phyloP scores from a whole-genome alignment of 2,888 invertebrate species.

The Cephus sareptanus region DNA sequence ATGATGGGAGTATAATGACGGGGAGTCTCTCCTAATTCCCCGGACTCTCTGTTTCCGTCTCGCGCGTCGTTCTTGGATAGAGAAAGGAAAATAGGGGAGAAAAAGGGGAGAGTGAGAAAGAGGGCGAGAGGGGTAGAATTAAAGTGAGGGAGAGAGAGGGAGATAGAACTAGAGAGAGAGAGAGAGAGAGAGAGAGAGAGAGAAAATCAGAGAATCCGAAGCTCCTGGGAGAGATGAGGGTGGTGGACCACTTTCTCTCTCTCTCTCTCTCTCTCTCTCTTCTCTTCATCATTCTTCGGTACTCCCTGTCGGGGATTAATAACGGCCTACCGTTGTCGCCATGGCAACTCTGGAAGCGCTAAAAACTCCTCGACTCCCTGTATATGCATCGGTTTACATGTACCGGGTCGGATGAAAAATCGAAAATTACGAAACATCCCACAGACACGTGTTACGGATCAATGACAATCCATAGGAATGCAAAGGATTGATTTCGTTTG shows the following conservation, averaged over 20 bases:
- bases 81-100: constrained; percentile 1
- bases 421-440: not conserved
- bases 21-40: constrained; percentile 51
- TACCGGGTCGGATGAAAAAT: not conserved
- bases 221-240: constrained; percentile 17
- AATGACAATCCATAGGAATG: not conserved
- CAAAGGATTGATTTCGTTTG: not conserved
- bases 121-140: constrained; percentile 15
- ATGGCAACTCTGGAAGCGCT: constrained; percentile 53
- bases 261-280: constrained; percentile 29
- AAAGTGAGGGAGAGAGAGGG: constrained; percentile 15
- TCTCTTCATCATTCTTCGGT: constrained; percentile 42
- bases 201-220: constrained; percentile 32
- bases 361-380: constrained; percentile 45
- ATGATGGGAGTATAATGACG: constrained; percentile 58
- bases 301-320: constrained; percentile 57
- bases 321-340: constrained; percentile 59
- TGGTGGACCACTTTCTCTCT: constrained; percentile 22
- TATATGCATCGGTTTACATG: not conserved
- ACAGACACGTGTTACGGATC: not conserved
- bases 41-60: constrained; percentile 25
- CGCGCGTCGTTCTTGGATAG: constrained; percentile 1
- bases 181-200: constrained; percentile 28
- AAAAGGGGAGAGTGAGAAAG: constrained; percentile 11
- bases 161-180: constrained; percentile 17